Evolutionary conservation across 1,140 invertebrate species (phyloP).

Genomic region (Drusus annulatus): DNA sequence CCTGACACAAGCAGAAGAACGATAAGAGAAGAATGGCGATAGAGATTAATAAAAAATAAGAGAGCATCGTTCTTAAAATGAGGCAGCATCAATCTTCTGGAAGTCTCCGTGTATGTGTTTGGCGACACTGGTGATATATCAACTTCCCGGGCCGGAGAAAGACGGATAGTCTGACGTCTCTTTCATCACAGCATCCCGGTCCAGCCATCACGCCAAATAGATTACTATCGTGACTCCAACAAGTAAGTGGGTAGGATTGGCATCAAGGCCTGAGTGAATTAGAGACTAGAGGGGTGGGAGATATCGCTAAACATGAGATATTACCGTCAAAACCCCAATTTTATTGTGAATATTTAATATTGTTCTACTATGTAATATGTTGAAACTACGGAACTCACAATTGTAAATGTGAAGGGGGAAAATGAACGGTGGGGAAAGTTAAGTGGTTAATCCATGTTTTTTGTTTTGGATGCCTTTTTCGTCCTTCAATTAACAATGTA

Average conservation of each 20-base stretch:
- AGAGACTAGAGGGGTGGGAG: background rate
- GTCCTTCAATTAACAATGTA: too few relatives aligned
- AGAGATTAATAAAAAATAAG: background rate
- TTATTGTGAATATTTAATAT: too few relatives aligned
- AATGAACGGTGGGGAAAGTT: too few relatives aligned
- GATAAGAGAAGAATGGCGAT: conserved; percentile 3
- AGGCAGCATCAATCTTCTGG: conserved; percentile 11
- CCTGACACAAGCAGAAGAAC: background rate
- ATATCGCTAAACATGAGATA: too few relatives aligned
- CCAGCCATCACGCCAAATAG: conserved; percentile 2
- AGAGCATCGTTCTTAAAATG: conserved; percentile 2
- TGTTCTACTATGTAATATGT: too few relatives aligned
- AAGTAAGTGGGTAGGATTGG: conserved; percentile 4
- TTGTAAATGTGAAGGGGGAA: too few relatives aligned
- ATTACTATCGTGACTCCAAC: background rate
- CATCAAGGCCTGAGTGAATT: background rate
- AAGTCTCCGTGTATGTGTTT: background rate
- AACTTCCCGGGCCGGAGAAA: conserved; percentile 23
- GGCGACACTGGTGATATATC: conserved; percentile 20
- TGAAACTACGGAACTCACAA: too few relatives aligned
- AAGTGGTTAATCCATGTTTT: too few relatives aligned
- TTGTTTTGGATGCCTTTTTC: too few relatives aligned
- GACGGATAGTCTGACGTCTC: conserved; percentile 29
- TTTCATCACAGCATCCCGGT: conserved; percentile 19
- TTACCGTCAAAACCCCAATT: too few relatives aligned